These are phyloP conservation scores for Epizoanthus ramosus DNA, from an alignment of 92 coral and sea anemone genomes.

Conservation along the genomic window DNA sequence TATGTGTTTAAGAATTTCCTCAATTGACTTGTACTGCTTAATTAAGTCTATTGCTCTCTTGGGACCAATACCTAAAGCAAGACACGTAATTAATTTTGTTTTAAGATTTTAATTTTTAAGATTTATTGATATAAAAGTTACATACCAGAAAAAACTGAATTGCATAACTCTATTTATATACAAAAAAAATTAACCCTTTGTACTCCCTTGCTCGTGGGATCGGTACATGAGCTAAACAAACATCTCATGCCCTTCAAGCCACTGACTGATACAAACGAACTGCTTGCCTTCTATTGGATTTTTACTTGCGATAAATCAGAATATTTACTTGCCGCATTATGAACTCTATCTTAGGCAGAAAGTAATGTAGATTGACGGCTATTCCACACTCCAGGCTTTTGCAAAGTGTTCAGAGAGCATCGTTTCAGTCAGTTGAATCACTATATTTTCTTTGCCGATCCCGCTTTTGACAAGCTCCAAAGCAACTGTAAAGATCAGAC, in stretches of 20 bases:
- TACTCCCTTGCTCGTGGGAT: too few species aligned
- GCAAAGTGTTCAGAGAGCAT: slow-evolving; percentile 43
- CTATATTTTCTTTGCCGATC: slow-evolving; percentile 57
- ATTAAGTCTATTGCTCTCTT: slow-evolving; percentile 95
- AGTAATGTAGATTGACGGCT: slow-evolving; percentile 51
- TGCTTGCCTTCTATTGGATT: slow-evolving; percentile 19
- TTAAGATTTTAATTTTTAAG: too few species aligned
- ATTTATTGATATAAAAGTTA: too few species aligned
- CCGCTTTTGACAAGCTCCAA: slow-evolving; percentile 11
- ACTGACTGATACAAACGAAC: background rate
- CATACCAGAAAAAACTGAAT: too few species aligned
- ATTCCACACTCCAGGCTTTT: slow-evolving; percentile 43
- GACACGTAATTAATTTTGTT: background rate
- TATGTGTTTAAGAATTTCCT: slow-evolving; percentile 80
- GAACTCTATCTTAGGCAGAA: slow-evolving; percentile 27
- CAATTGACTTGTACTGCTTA: slow-evolving; percentile 82
- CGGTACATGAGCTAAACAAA: slow-evolving; percentile 15
- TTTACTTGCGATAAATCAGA: background rate
- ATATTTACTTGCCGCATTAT: slow-evolving; percentile 11
- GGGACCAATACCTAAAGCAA: slow-evolving; percentile 86
- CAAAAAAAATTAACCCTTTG: too few species aligned
- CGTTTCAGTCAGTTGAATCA: slow-evolving; percentile 47
- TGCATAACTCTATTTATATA: too few species aligned
- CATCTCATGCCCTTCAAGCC: background rate
- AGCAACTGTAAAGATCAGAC: slow-evolving; percentile 38